Evolutionary conservation across 2,113 vertebrate species (phyloP), one percentile per base, ranked within the genome.

Genomic region (Ictalurus punctatus): DNA sequence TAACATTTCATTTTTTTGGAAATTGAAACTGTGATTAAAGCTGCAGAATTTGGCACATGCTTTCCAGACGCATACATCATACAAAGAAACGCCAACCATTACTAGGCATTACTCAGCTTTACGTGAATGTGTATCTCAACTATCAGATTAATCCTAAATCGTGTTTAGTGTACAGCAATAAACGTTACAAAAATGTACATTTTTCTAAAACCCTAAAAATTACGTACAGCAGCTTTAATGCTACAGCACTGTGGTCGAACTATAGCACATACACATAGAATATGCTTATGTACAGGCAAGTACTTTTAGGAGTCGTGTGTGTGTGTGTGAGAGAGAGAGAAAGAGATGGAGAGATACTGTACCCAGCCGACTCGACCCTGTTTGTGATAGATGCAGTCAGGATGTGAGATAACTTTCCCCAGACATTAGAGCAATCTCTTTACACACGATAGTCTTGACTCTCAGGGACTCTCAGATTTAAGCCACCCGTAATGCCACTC

Each of bases 341-440:
- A 6, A 83, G 10, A 61, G 58, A 65, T 8, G 63, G n/a, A 40
- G 52, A 34, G 34, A 88, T 19, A n/a, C 44, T 71, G 54, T 59
- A 48, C 37, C 25, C 56, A 63, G 23, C 82, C 34, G 4, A 44
- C 59, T n/a, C 17, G n/a, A 71, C 40, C 40, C 79, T 63, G 76
- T 58, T 56, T 88, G 63, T 89, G 89, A 89, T 76, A 88, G 44
- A 14, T 79, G 34, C 76, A 88, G 76, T 25, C 87, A 83, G 74
- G 34, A 90, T 69, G 80, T 76, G 25, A 84, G 84, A 37, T 88
- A 73, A 83, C 30, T 37, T 74, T 83, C 71, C 74, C 71, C 30
- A 30, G 88, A 27, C 23, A 23, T 61, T 63, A n/a, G n/a, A 78
- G 59, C 19, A 73, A 44, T 85, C 48, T 79, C 34, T 78, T 82